These are phyloP conservation scores for Sitobion miscanthi DNA, from an alignment of 1,140 invertebrate genomes.

Conservation along the genomic window DNA sequence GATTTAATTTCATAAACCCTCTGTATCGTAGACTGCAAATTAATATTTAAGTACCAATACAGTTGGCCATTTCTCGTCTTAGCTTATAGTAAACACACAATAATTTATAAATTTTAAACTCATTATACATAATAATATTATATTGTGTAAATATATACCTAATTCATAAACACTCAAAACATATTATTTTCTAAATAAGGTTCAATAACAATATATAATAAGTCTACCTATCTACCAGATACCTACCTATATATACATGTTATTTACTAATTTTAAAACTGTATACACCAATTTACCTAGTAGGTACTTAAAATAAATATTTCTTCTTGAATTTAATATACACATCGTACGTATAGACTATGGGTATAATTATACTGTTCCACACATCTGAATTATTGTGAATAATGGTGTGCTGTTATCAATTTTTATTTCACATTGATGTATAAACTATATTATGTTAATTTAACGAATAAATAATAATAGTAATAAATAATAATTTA, in stretches of 20 bases:
- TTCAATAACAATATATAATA: too few species aligned
- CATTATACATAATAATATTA: neutral
- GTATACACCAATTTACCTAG: too few species aligned
- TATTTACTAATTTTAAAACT: too few species aligned
- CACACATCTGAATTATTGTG: too few species aligned
- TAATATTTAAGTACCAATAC: neutral
- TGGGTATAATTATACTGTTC: neutral
- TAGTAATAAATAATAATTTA: neutral
- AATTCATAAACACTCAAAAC: neutral
- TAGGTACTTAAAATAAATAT: too few species aligned
- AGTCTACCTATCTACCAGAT: neutral
- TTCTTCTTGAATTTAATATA: too few species aligned
- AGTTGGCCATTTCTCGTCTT: neutral
- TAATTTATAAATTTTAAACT: neutral
- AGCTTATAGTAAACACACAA: neutral
- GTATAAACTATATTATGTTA: too few species aligned
- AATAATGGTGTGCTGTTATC: neutral
- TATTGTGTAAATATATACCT: neutral
- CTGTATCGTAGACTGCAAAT: neutral
- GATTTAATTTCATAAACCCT: neutral
- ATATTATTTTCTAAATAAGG: neutral
- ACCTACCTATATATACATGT: too few species aligned
- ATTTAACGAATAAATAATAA: too few species aligned
- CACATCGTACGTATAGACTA: too few species aligned
- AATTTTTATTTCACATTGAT: too few species aligned